Conservation (phyloP, 1,140 invertebrate species). For the Listronotus oregonensis region DNA sequence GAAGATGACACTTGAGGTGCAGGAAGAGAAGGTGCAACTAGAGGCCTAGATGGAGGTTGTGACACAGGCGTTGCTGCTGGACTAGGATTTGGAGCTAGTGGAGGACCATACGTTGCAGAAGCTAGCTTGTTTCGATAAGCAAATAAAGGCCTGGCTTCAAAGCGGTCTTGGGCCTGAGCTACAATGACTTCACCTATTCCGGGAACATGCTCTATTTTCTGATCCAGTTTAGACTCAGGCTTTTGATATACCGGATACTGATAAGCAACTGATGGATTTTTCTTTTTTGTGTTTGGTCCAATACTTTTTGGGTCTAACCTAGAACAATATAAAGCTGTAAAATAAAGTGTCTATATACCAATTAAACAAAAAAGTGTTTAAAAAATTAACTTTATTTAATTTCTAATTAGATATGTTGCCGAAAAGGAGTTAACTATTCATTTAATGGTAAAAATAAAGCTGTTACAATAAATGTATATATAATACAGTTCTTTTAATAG, state of each 20-base stretch:
- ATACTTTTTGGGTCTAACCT: conserved; percentile 44
- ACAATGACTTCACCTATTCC: conserved; percentile 49
- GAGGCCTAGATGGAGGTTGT: not conserved
- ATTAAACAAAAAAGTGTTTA: no score
- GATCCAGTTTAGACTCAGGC: conserved; percentile 36
- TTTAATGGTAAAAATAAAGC: no score
- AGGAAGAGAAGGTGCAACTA: conserved; percentile 10
- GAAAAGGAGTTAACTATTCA: no score
- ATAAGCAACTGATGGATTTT: conserved; percentile 31
- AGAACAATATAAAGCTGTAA: conserved; percentile 19
- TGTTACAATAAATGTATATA: no score
- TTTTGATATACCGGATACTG: conserved; percentile 40
- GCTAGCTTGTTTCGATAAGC: conserved; percentile 37
- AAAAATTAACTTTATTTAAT: no score
- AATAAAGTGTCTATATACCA: no score
- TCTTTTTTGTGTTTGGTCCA: conserved; percentile 35
- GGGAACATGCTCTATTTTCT: conserved; percentile 42
- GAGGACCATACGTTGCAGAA: conserved; percentile 29
- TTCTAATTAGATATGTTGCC: no score
- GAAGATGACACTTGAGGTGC: conserved; percentile 2
- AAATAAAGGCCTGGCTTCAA: conserved; percentile 50
- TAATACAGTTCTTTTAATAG: no score
- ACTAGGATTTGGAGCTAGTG: conserved; percentile 7
- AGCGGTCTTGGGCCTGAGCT: conserved; percentile 44
- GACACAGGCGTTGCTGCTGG: not conserved